Evolutionary conservation across 1,140 invertebrate species (phyloP).

Genomic region (Lepidostoma basale): DNA sequence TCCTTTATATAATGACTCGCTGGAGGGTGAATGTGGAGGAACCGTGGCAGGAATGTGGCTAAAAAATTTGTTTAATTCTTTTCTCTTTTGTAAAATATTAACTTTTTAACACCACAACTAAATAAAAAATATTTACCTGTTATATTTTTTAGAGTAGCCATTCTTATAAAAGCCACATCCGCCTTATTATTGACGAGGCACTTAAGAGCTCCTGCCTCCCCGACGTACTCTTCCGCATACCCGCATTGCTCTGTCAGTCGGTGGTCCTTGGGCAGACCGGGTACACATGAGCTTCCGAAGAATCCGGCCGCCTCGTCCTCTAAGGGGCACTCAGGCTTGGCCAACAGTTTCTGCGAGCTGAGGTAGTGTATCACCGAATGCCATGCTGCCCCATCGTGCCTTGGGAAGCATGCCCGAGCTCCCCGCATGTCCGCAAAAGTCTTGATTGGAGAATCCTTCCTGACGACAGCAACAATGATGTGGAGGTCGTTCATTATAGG

Average conservation of each 20-base stretch:
- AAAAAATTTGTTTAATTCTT: too few relatives aligned
- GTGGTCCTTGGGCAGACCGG: conserved; percentile 51
- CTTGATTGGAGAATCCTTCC: conserved; percentile 63
- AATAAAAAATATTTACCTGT: conserved; percentile 54
- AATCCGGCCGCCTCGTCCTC: conserved; percentile 61
- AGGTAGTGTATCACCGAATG: conserved; percentile 67
- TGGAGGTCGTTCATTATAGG: conserved; percentile 66
- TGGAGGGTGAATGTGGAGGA: too few relatives aligned
- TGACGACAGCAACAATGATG: conserved; percentile 73
- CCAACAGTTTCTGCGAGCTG: conserved; percentile 54
- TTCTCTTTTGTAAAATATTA: too few relatives aligned
- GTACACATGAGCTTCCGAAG: conserved; percentile 68
- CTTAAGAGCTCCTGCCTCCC: conserved; percentile 71
- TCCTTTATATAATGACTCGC: too few relatives aligned
- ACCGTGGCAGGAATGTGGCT: too few relatives aligned
- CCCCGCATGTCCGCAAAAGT: conserved; percentile 68
- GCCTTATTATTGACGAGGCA: conserved; percentile 79
- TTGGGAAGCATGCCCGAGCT: conserved; percentile 73
- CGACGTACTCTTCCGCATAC: conserved; percentile 53
- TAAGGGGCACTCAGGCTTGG: conserved; percentile 53
- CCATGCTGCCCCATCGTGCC: conserved; percentile 70
- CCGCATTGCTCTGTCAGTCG: conserved; percentile 34
- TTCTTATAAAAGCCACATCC: conserved; percentile 86
- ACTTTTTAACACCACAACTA: background rate
- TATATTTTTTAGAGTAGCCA: conserved; percentile 70